Evolutionary conservation across 2,113 vertebrate species (phyloP).

Genomic region (Mesitornis unicolor): DNA sequence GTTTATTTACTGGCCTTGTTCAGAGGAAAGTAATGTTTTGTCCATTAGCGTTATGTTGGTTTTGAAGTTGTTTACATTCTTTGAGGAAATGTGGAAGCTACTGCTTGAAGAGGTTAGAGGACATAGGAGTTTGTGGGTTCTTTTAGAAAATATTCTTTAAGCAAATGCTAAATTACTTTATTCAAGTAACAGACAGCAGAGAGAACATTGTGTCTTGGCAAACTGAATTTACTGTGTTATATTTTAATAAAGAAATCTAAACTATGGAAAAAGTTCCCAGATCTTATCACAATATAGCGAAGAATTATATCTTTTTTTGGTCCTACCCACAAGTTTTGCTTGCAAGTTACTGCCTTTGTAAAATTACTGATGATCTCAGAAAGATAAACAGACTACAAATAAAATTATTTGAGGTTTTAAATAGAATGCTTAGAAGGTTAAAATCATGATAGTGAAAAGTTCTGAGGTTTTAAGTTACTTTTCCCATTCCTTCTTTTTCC

Average conservation of each 20-base stretch:
- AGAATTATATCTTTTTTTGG: constrained; percentile 45
- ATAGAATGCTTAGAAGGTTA: background rate
- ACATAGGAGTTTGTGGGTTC: constrained; percentile 16
- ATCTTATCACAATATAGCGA: constrained; percentile 70
- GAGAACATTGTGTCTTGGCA: constrained; percentile 69
- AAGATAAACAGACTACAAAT: constrained; percentile 15
- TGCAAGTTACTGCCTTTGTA: constrained; percentile 45
- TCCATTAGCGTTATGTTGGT: constrained; percentile 38
- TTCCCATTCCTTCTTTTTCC: background rate
- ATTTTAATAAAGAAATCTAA: constrained; percentile 71
- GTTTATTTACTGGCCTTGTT: background rate
- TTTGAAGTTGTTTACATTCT: constrained; percentile 56
- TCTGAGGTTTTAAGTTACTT: background rate
- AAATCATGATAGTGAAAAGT: background rate
- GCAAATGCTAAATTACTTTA: constrained; percentile 46
- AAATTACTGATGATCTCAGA: constrained; percentile 41
- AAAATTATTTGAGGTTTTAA: background rate
- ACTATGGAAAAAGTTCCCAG: constrained; percentile 30
- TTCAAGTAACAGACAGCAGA: constrained; percentile 49
- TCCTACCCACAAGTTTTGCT: constrained; percentile 47
- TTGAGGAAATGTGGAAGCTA: background rate
- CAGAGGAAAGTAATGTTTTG: constrained; percentile 40
- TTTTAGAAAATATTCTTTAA: constrained; percentile 34
- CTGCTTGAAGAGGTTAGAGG: constrained; percentile 18
- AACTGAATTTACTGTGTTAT: constrained; percentile 51